Evolutionary conservation across 1,140 invertebrate genomes (phyloP).

Genomic region (Trypoxylus dichotomus): DNA sequence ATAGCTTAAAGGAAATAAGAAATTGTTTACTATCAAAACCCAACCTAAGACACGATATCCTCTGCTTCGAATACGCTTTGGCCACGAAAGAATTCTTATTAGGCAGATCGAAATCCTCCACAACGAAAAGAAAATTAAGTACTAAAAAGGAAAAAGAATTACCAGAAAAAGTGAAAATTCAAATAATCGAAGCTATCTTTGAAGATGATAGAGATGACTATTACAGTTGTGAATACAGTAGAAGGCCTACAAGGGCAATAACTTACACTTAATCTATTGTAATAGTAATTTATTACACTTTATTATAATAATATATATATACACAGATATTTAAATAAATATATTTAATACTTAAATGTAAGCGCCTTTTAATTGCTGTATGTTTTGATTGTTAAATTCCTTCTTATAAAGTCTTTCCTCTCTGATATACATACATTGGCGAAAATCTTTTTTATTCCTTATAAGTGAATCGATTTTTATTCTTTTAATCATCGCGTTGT

Average conservation of each 20-base stretch:
- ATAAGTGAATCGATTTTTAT: no score
- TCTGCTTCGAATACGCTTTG: background rate
- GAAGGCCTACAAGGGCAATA: background rate
- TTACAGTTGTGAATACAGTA: background rate
- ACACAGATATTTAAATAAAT: background rate
- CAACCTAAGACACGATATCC: background rate
- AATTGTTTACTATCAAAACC: background rate
- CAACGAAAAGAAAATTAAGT: background rate
- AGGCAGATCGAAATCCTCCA: background rate
- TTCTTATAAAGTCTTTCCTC: no score
- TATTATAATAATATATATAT: background rate
- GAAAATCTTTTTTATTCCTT: no score
- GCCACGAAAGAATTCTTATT: background rate
- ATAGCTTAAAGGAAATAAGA: background rate
- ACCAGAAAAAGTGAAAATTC: background rate
- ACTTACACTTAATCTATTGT: background rate
- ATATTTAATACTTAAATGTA: no score
- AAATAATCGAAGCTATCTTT: background rate
- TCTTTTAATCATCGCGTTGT: no score
- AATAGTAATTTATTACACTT: background rate
- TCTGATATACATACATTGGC: no score
- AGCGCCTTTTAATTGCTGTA: no score
- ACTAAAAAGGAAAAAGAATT: background rate
- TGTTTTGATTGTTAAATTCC: no score
- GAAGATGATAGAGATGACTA: constrained; percentile 2